A percentile compares a stretch with the other conserved stretches of the same genome.
Evolutionary conservation across 2,113 vertebrate genomes (phyloP).

Genomic region (Podiceps cristatus): DNA sequence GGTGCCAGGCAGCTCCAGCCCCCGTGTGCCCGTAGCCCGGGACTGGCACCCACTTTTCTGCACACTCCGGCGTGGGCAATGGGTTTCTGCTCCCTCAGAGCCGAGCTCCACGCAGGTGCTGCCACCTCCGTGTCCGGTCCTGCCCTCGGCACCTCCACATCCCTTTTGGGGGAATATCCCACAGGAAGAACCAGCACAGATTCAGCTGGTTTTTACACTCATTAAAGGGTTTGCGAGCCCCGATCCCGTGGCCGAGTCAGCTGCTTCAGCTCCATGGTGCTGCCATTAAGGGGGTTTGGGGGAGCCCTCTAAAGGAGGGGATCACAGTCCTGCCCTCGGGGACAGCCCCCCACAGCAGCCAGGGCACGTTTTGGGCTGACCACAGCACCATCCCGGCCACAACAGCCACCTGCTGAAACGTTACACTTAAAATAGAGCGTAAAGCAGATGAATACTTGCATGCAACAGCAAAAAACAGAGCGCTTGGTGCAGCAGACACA

Average conservation of each 20-base stretch:
- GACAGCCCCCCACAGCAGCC: background rate
- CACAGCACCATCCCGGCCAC: background rate
- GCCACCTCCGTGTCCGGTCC: fast-evolving
- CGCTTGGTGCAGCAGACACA: background rate
- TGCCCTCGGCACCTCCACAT: fast-evolving
- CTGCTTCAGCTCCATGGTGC: background rate
- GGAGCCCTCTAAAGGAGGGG: background rate
- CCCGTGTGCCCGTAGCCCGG: background rate
- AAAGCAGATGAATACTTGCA: background rate
- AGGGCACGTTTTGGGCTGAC: background rate
- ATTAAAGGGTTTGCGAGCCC: background rate
- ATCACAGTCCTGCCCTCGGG: fast-evolving
- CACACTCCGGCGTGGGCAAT: fast-evolving
- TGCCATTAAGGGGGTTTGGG: background rate
- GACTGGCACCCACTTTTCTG: background rate
- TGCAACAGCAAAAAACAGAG: background rate
- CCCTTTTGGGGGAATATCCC: background rate
- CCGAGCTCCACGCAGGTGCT: fast-evolving
- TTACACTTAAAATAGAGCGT: background rate
- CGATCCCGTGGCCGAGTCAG: background rate
- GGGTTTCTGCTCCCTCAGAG: background rate
- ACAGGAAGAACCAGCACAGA: background rate
- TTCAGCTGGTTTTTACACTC: background rate
- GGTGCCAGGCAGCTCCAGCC: fast-evolving
- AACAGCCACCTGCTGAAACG: background rate